Evolutionary conservation across 2,797 vertebrate genomes (phyloP).

Genomic region (Aratinga solstitialis): DNA sequence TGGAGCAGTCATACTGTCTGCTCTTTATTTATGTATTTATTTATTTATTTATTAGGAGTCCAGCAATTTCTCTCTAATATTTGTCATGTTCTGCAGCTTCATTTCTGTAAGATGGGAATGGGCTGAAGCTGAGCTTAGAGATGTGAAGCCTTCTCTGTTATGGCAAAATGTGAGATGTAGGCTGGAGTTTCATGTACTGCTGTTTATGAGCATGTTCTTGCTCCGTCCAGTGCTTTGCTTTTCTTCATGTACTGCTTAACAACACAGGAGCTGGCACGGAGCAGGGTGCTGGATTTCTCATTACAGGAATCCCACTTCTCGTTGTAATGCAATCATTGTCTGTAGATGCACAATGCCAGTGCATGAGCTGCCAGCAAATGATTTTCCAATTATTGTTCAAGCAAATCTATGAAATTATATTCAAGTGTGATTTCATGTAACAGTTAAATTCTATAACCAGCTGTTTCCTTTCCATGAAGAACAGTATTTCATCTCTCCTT

Average conservation of each 20-base stretch:
- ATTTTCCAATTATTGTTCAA: conserved; percentile 43
- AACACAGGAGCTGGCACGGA: not conserved
- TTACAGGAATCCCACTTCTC: conserved; percentile 33
- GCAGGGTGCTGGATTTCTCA: not conserved
- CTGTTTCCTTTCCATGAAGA: not conserved
- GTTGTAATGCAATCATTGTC: conserved; percentile 32
- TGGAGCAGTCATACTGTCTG: not conserved
- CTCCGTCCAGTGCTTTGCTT: conserved; percentile 13
- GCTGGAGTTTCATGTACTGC: not conserved
- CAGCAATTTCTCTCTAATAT: not conserved
- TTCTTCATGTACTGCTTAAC: conserved; percentile 31
- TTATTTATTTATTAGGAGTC: not conserved
- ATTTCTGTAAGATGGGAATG: not conserved
- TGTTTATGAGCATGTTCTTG: not conserved
- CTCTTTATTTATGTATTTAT: not conserved
- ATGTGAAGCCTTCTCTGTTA: not conserved
- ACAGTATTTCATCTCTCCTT: not conserved
- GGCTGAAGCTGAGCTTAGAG: not conserved
- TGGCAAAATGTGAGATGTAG: not conserved
- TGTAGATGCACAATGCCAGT: conserved; percentile 23
- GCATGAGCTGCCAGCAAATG: conserved; percentile 47
- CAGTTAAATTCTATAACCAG: conserved; percentile 1
- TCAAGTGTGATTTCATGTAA: conserved; percentile 9
- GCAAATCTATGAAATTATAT: conserved; percentile 39
- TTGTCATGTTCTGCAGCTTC: not conserved